Conservation (phyloP, 2,888 invertebrate species). For the Portevinia maculata region DNA sequence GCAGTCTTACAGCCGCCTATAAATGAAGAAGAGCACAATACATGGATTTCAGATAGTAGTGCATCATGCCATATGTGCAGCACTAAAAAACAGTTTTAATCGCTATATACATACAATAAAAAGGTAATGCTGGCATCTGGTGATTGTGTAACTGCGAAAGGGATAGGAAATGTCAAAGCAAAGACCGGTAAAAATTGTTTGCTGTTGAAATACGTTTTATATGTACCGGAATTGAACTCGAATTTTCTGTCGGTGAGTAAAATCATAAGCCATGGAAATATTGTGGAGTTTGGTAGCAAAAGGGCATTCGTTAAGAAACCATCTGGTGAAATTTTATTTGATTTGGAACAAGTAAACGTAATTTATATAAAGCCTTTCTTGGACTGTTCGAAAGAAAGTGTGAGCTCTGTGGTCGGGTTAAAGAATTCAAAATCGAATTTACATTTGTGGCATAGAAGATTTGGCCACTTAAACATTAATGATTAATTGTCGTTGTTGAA, state of each 20-base stretch:
- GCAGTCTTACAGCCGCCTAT: neutral
- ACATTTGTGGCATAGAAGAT: conserved; percentile 51
- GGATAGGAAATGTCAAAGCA: too few species aligned
- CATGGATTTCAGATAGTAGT: conserved; percentile 47
- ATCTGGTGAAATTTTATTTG: conserved; percentile 30
- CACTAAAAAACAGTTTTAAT: conserved; percentile 4
- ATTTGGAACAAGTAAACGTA: conserved; percentile 1
- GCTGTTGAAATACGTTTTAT: conserved; percentile 33
- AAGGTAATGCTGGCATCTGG: conserved; percentile 42
- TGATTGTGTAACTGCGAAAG: conserved; percentile 27
- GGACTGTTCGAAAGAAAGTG: neutral
- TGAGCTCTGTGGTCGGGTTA: neutral
- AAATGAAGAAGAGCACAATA: conserved; percentile 1
- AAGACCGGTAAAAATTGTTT: too few species aligned
- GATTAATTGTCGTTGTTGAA: conserved; percentile 45
- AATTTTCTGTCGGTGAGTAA: conserved; percentile 35
- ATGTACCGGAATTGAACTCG: conserved; percentile 19
- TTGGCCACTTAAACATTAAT: conserved; percentile 47
- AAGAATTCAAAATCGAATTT: neutral
- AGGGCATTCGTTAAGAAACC: conserved; percentile 24
- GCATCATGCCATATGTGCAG: conserved; percentile 46
- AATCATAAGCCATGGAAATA: conserved; percentile 28
- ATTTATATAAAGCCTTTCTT: conserved; percentile 23
- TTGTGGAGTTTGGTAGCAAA: conserved; percentile 23
- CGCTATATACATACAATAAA: conserved; percentile 6